Evolutionary conservation across 2,797 vertebrate species (phyloP).

Genomic region (Leptoclinus maculatus): DNA sequence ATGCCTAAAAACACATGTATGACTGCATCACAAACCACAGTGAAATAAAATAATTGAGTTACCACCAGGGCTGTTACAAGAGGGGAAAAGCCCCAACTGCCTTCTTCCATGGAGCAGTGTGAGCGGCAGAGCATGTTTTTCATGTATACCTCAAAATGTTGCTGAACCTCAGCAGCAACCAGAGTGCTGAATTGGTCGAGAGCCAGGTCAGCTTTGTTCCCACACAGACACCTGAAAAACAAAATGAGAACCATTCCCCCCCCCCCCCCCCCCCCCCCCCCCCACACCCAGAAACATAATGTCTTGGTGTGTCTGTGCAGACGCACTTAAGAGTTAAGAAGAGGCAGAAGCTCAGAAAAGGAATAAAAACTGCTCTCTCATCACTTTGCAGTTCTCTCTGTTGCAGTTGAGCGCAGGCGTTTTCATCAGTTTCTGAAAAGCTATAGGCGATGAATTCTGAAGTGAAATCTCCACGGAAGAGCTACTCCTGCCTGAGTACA

Average conservation of each 20-base stretch:
- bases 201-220: background rate
- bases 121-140: background rate
- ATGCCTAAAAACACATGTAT: background rate
- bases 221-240: background rate
- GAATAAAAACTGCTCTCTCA: constrained; percentile 41
- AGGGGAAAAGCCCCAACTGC: background rate
- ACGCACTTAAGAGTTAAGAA: constrained; percentile 18
- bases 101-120: background rate
- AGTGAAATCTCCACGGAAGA: constrained; percentile 38
- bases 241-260: background rate
- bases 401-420: constrained; percentile 2
- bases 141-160: background rate
- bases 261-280: too few species aligned
- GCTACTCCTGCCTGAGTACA: background rate
- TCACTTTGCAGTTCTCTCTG: constrained; percentile 35
- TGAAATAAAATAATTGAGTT: background rate
- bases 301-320: background rate
- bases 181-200: background rate
- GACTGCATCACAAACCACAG: background rate
- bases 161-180: background rate
- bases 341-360: constrained; percentile 8
- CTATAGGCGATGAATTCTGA: constrained; percentile 33
- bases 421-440: constrained; percentile 29
- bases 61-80: background rate
- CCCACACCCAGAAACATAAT: background rate